Evolutionary conservation across 2,888 invertebrate genomes (phyloP), one percentile per base, ranked within the genome.

Genomic region (Amiota mariae): DNA sequence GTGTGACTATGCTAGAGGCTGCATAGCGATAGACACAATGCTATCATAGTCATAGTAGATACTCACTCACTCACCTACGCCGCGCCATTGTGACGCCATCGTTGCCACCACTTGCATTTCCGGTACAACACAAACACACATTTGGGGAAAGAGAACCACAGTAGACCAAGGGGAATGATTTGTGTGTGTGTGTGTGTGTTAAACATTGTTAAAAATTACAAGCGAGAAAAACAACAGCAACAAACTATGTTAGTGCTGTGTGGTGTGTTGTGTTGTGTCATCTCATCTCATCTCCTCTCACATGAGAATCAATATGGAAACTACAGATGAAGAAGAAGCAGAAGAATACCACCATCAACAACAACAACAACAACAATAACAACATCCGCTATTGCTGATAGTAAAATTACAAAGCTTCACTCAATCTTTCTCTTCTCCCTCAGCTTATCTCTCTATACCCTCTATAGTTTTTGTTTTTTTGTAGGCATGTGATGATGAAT

Each of bases 51-150:
- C 24, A n/a, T n/a, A n/a, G 24, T 24, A 8, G 36, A 6, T 36
- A 36, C 36, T 36, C 2, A 36, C 36, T 36, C 2, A 36, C 48
- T 10, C n/a, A 46, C 10, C 48, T 47, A 48, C 66, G 66, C n/a
- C 46, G 48, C 10, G 48, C 10, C 66, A 66, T 49, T 48, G 49
- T 66, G 49, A 36, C 36, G 36, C 36, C 36, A 36, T 36, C 36
- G 36, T 36, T 36, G 36, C 36, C 3, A 36, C 48, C 15, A 66
- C 47, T 66, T 48, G 48, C 48, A 66, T 36, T 66, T 66, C 66
- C 66, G 66, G 36, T 18, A 66, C 18, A 66, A 66, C 48, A 12
- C 59, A 59, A 10, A 18, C 59, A 59, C 10, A 8, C 36, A 36
- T 6, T 24, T 2, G 3, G 3, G 24, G 24, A 24, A 24, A 3